Evolutionary conservation across 2,797 vertebrate species (phyloP).

Genomic region (Prunella strophiata): DNA sequence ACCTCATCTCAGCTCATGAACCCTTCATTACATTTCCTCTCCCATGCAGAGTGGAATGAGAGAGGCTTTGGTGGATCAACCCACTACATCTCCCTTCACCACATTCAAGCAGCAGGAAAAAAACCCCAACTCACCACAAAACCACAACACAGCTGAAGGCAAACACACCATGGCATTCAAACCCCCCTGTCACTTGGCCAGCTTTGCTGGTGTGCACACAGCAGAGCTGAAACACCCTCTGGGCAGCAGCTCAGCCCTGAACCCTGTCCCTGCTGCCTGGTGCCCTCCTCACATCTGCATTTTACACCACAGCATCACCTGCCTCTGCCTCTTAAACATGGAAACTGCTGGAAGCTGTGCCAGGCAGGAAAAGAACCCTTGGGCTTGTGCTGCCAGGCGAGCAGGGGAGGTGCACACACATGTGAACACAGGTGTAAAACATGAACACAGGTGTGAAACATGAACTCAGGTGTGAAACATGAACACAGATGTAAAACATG

Average conservation of each 20-base stretch:
- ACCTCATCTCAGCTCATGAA: not conserved
- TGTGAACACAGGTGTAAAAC: not conserved
- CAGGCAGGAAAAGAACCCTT: not conserved
- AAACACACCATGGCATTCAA: not conserved
- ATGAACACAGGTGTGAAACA: not conserved
- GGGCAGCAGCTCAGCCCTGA: not conserved
- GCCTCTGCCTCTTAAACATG: rapidly evolving
- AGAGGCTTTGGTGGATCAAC: not conserved
- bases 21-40: not conserved
- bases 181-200: not conserved
- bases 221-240: not conserved
- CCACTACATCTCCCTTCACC: not conserved
- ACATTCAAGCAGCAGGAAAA: not conserved
- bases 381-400: rapidly evolving
- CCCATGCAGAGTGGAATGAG: not conserved
- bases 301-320: not conserved
- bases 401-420: not conserved
- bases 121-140: not conserved
- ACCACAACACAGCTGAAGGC: not conserved
- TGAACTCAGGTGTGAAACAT: rapidly evolving
- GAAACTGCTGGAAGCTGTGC: rapidly evolving
- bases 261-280: not conserved
- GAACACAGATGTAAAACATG: not conserved
- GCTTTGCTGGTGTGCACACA: not conserved
- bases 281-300: not conserved